Base-by-base conservation (phyloP, 2,113 vertebrate species). In the Gadus chalcogrammus region DNA sequence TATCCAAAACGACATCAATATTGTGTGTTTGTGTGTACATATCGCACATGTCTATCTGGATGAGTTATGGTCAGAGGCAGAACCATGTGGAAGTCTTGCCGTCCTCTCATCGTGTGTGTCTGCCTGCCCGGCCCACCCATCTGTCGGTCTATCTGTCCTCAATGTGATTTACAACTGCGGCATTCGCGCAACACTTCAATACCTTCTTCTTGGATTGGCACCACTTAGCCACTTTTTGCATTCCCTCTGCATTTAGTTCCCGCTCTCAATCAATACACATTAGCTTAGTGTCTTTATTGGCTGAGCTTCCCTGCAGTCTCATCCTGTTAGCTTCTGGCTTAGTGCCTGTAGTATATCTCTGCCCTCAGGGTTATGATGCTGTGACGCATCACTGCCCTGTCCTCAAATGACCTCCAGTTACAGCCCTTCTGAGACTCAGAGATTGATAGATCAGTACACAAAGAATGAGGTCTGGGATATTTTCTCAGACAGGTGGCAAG, bases 281-380 rank as follows among this genome's bases (percentile, higher is more conserved):
- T 88, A 87, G 79, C 70, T 64, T 63, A 72, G 79, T 66, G 48
- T 84, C 81, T 78, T 75, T 48, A 70, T 84, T 68, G 76, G 85
- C 31, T 35, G 31, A 35, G 31, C 83, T 84, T 84, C 76, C 77
- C 80, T 69, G 76, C 73, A 69, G 79, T 82, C 84, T 88, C 79
- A 78, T 87, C 83, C 81, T 85, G 82, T 89, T 90, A 89, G 82
- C 82, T 58, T 22, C 61, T 75, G 59, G 80, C 75, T 86, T 85
- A 88, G 61, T 87, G 76, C 80, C 78, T 35, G 31, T 7, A 75
- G 81, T 78, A 74, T 79, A 79, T 68, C 84, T 81, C 86, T 86
- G 80, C 84, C 76, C 76, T 82, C 68, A 65, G 80, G 84, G 48
- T 16, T 82, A 82, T 69, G 73, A 15, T 66, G 64, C 64, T 24